Evolutionary conservation across 1,140 invertebrate genomes (phyloP).

Genomic region (Popillia japonica): DNA sequence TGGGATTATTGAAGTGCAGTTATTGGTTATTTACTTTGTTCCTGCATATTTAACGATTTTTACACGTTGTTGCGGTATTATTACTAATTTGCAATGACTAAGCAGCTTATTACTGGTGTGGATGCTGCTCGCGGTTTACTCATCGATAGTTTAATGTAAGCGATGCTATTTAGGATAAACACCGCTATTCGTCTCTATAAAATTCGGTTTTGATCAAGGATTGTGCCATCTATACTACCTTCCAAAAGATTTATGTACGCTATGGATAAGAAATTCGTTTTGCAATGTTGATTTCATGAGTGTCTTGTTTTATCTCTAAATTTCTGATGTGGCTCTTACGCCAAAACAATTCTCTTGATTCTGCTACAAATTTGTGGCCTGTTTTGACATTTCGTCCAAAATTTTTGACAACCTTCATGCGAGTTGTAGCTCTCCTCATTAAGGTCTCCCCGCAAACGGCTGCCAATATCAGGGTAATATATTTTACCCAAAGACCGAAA

Average conservation of each 20-base stretch:
- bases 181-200: neutral
- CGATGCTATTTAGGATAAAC: neutral
- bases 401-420: too few species aligned
- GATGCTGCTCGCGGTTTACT: neutral
- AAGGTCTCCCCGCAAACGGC: too few species aligned
- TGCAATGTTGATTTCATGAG: too few species aligned
- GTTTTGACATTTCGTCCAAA: too few species aligned
- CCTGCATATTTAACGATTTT: neutral
- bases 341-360: too few species aligned
- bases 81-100: neutral
- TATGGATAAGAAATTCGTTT: neutral
- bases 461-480: too few species aligned
- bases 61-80: neutral
- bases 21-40: neutral
- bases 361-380: too few species aligned
- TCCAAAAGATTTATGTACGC: neutral
- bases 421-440: too few species aligned
- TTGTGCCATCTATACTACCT: neutral
- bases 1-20: neutral
- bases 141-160: neutral
- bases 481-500: too few species aligned
- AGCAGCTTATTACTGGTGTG: neutral
- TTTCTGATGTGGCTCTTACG: too few species aligned
- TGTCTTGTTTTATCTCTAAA: too few species aligned
- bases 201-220: neutral